Conservation (phyloP, 2,797 vertebrate genomes). For the Onychomys arenicola region DNA sequence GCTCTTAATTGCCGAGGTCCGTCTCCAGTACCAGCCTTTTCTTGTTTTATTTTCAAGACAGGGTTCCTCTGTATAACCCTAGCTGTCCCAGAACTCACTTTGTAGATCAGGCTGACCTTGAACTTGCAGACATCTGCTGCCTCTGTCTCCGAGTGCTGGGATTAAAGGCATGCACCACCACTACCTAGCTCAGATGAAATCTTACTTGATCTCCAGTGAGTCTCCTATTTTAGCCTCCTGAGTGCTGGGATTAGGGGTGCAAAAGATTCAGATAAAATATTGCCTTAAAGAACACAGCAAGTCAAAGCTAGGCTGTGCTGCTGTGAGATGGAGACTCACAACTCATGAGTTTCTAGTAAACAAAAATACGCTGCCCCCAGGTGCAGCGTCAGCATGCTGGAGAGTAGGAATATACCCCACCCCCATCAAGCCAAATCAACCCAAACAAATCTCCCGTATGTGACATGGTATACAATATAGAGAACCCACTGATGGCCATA, state of each 20-base stretch:
- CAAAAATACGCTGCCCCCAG: neutral
- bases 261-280: neutral
- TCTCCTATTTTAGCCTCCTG: neutral
- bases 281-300: neutral
- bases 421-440: neutral
- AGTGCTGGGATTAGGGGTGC: neutral
- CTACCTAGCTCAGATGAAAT: neutral
- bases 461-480: neutral
- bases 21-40: neutral
- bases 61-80: neutral
- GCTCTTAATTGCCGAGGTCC: neutral
- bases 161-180: accelerated
- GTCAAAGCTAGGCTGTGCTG: neutral
- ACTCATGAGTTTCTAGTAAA: neutral
- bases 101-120: neutral
- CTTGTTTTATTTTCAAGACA: neutral
- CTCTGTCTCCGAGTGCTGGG: neutral
- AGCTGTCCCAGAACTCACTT: neutral
- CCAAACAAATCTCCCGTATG: neutral
- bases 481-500: too few species aligned
- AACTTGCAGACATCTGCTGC: neutral
- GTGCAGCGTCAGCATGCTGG: neutral
- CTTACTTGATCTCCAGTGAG: neutral
- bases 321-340: neutral
- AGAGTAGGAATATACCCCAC: neutral